Evolutionary conservation across 2,113 vertebrate species (phyloP).

Genomic region (Hyaena hyaena): DNA sequence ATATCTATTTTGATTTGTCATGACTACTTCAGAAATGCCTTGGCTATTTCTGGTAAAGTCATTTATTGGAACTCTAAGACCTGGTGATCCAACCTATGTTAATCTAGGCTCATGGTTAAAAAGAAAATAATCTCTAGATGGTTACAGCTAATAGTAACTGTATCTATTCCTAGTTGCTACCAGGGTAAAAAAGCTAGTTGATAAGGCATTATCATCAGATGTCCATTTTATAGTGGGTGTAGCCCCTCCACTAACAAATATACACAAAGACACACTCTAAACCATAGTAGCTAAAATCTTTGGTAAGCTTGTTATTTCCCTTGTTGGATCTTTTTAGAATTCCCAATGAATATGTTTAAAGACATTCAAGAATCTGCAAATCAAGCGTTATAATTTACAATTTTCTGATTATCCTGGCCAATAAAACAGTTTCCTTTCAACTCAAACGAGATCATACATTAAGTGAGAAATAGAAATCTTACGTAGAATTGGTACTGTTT

Average conservation of each 20-base stretch:
- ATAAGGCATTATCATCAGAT: neutral
- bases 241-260: neutral
- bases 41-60: neutral
- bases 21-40: slow-evolving; percentile 33
- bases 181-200: neutral
- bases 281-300: neutral
- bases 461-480: neutral
- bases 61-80: neutral
- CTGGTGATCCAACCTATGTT: neutral
- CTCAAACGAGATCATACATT: neutral
- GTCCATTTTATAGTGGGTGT: neutral
- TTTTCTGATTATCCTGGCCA: neutral
- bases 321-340: neutral
- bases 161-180: neutral
- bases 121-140: neutral
- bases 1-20: neutral
- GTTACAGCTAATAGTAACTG: neutral
- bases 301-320: neutral
- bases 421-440: neutral
- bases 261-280: neutral
- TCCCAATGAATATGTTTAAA: neutral
- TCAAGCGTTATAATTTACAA: neutral
- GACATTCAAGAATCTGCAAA: neutral
- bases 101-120: neutral
- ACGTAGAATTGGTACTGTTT: neutral